phyloP scores from a whole-genome alignment of 2,797 vertebrate genomes.

The Pempheris klunzingeri region DNA sequence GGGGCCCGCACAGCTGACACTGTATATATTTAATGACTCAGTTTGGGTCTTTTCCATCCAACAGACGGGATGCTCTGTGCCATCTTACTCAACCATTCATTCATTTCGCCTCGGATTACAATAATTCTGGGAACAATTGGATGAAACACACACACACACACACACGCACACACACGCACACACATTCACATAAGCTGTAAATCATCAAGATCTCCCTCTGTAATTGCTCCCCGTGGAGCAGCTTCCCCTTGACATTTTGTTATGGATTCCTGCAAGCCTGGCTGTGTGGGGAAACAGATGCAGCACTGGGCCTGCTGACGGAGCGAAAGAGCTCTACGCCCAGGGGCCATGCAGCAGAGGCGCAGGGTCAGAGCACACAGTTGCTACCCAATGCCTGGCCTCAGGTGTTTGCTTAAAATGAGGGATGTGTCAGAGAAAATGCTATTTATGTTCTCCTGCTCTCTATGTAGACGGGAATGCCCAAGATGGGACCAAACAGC shows the following conservation, averaged over 20 bases:
- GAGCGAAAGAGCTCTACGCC: constrained; percentile 48
- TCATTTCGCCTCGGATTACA: not conserved
- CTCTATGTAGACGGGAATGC: constrained; percentile 12
- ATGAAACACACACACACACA: not conserved
- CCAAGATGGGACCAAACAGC: constrained; percentile 22
- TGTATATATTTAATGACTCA: constrained; percentile 66
- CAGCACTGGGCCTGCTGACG: constrained; percentile 49
- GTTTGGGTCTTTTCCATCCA: constrained; percentile 36
- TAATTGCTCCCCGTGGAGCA: constrained; percentile 36
- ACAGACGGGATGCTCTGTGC: constrained; percentile 26
- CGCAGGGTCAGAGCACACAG: constrained; percentile 59
- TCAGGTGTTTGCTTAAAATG: constrained; percentile 68
- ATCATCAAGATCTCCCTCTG: constrained; percentile 30
- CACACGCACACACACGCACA: constrained; percentile 2
- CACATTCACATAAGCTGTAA: constrained; percentile 25
- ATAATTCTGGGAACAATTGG: constrained; percentile 31
- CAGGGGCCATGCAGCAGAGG: constrained; percentile 67
- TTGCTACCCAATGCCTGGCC: constrained; percentile 60
- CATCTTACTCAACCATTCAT: constrained; percentile 20
- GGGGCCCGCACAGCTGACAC: constrained; percentile 27
- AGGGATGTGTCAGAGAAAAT: constrained; percentile 52
- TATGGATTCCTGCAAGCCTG: constrained; percentile 59
- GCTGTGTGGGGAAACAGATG: constrained; percentile 57
- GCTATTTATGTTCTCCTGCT: constrained; percentile 41
- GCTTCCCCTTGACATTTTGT: constrained; percentile 71